Evolutionary conservation across 1,140 invertebrate species (phyloP), one percentile per base, ranked within the genome.

Genomic region (Heliconius congener): DNA sequence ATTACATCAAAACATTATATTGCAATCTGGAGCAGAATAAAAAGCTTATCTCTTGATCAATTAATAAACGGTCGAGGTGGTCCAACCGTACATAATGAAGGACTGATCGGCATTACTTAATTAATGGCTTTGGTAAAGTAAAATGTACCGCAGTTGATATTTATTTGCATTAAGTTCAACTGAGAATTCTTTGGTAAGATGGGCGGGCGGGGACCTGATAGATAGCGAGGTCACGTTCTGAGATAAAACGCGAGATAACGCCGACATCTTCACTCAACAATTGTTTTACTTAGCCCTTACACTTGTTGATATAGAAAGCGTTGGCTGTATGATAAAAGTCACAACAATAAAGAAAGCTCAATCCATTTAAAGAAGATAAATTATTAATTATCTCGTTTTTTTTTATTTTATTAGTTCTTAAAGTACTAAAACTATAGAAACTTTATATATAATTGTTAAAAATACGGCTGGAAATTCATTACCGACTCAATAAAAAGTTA

Each of bases 211-310:
- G 60, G 77, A 79, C 81, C 76, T 76, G 55, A 81, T 60, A 77
- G 90, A 91, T 91, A 90, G 85, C 74, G 87, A 86, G 90, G 90
- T 91, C 90, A 89, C 90, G 88, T 90, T 89, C 84, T 76, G 73
- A 88, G 90, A 91, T 91, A 91, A 81, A 86, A 83, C 82, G 18
- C 8, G n/a, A 87, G 90, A 91, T 91, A 91, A 90, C 81, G 70
- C 82, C 71, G 71, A 81, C 88, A 86, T 90, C 90, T 90, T 91
- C 86, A 87, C 80, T 76, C 66, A 82, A 81, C 87, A 86, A 88
- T 91, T 90, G 89, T 91, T 86, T 91, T 84, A 75, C 66, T 75
- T 70, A 55, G 72, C 78, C 73, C 57, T 81, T 73, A 73, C 76
- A 78, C 76, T 78, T 81, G 73, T 73, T 81, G 60, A 77, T 72